These are phyloP conservation scores for Pachliopta kotzebuea DNA, from an alignment of 2,888 invertebrate genomes.

Conservation along the genomic window DNA sequence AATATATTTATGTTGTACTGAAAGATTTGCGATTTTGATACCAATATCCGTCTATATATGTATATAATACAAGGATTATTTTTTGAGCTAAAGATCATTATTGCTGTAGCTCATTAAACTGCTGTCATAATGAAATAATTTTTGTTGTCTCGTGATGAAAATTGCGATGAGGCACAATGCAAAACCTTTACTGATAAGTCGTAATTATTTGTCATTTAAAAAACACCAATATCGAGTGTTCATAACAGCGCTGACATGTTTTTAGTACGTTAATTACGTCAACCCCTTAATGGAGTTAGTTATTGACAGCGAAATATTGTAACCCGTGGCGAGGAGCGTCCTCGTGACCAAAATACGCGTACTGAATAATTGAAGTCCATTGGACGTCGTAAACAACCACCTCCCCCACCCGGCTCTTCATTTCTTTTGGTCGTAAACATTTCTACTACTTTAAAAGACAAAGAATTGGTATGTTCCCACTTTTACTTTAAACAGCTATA, in stretches of 20 bases:
- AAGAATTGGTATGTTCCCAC: not conserved
- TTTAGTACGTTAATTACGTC: conserved; percentile 54
- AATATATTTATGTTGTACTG: too few relatives aligned
- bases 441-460: not conserved
- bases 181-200: not conserved
- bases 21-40: too few relatives aligned
- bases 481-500: not conserved
- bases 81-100: too few relatives aligned
- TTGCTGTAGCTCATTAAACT: too few relatives aligned
- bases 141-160: too few relatives aligned
- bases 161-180: not conserved
- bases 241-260: conserved; percentile 28
- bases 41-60: too few relatives aligned
- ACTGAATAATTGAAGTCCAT: conserved; percentile 68
- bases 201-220: not conserved
- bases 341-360: conserved; percentile 75
- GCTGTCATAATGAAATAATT: too few relatives aligned
- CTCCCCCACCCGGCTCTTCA: conserved; percentile 46
- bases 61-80: too few relatives aligned
- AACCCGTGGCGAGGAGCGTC: conserved; percentile 45
- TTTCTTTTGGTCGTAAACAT: conserved; percentile 21
- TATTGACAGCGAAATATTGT: conserved; percentile 40
- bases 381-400: conserved; percentile 43
- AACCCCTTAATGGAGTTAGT: conserved; percentile 51
- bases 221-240: conserved; percentile 2